phyloP scores from a whole-genome alignment of 2,113 vertebrate species.

The Atrichornis clamosus region DNA sequence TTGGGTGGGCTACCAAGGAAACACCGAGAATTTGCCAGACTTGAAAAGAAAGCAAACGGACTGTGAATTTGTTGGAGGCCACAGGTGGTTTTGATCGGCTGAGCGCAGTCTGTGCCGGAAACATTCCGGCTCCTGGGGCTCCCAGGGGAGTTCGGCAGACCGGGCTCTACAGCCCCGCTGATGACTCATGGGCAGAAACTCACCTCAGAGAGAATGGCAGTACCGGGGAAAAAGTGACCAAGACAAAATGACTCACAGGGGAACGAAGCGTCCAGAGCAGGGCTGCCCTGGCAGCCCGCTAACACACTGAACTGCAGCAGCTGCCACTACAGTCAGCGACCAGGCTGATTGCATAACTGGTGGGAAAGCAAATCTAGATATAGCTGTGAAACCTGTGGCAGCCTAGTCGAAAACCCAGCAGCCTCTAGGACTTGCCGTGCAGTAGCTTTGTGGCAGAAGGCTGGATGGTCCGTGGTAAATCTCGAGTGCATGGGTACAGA shows the following conservation, averaged over 20 bases:
- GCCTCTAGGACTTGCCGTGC: not conserved
- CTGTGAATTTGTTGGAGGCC: not conserved
- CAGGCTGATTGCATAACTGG: not conserved
- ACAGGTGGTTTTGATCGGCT: not conserved
- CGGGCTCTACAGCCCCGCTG: accelerated
- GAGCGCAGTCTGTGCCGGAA: not conserved
- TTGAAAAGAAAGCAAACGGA: not conserved
- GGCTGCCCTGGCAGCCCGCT: not conserved
- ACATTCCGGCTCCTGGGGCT: not conserved
- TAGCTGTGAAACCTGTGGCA: not conserved
- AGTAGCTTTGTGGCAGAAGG: not conserved
- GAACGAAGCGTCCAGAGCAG: not conserved
- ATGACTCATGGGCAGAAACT: not conserved
- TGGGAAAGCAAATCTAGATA: not conserved
- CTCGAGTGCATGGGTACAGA: not conserved
- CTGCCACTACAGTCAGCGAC: not conserved
- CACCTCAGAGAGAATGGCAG: not conserved
- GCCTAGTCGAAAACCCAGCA: not conserved
- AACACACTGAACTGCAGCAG: not conserved
- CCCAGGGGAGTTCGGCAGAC: not conserved
- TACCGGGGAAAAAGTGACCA: not conserved
- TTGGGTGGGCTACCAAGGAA: not conserved
- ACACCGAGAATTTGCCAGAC: not conserved
- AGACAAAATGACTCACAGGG: not conserved
- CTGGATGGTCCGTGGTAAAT: not conserved